A percentile compares a stretch with the other conserved stretches of the same genome.
Evolutionary conservation across 1,140 invertebrate genomes (phyloP).

Genomic region (Cydia pomonella): DNA sequence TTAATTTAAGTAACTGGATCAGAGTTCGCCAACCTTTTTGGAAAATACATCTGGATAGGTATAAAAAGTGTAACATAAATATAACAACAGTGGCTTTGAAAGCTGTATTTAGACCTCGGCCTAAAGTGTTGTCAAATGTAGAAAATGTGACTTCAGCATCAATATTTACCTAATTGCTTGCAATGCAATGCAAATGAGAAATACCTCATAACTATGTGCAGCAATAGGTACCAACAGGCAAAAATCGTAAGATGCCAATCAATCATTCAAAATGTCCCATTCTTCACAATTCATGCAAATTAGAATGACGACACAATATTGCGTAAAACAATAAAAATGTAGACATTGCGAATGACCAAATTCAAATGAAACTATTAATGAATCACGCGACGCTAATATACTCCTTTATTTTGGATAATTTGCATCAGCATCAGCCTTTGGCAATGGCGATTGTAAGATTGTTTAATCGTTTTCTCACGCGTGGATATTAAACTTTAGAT

Average conservation of each 20-base stretch:
- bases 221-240: not conserved
- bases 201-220: not conserved
- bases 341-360: slow-evolving; percentile 3
- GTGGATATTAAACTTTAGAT: not conserved
- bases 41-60: too few species aligned
- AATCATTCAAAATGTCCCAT: not conserved
- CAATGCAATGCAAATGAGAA: too few species aligned
- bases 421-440: slow-evolving; percentile 10
- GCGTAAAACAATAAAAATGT: slow-evolving; percentile 1
- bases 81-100: too few species aligned
- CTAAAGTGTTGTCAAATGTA: too few species aligned
- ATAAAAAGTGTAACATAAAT: too few species aligned
- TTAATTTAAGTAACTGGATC: too few species aligned
- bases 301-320: not conserved
- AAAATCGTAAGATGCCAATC: slow-evolving; percentile 1
- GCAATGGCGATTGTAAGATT: slow-evolving; percentile 5
- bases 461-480: not conserved
- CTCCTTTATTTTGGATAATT: slow-evolving; percentile 13
- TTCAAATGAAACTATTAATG: slow-evolving; percentile 6
- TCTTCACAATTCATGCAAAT: slow-evolving; percentile 4
- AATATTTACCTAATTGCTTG: too few species aligned
- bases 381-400: not conserved
- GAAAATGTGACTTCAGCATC: too few species aligned
- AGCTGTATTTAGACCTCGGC: too few species aligned
- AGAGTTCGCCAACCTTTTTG: too few species aligned